Evolutionary conservation across 2,113 vertebrate species (phyloP).

Genomic region (Formicarius rufipectus): DNA sequence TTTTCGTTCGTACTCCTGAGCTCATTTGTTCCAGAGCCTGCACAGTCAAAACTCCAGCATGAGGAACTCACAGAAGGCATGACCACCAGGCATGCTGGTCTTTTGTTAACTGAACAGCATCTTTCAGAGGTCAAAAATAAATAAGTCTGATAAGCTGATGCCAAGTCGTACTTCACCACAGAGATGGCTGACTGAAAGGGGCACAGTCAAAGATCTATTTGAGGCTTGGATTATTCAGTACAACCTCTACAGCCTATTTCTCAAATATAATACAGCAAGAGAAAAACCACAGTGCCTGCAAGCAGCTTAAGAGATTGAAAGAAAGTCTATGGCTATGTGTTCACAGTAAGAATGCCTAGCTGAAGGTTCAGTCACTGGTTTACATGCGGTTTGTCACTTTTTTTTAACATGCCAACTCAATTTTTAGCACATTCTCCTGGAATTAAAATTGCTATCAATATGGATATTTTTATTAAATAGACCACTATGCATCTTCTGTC

Average conservation of each 20-base stretch:
- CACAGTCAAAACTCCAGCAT: not conserved
- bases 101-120: not conserved
- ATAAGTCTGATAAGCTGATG: not conserved
- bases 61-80: not conserved
- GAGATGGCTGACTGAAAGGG: not conserved
- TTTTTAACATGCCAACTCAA: not conserved
- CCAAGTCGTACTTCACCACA: not conserved
- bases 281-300: not conserved
- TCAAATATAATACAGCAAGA: not conserved
- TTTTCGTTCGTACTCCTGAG: not conserved
- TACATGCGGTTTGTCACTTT: not conserved
- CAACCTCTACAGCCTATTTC: not conserved
- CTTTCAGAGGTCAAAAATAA: constrained; percentile 1
- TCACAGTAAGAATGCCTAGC: not conserved
- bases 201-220: not conserved
- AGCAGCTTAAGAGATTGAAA: not conserved
- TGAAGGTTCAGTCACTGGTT: not conserved
- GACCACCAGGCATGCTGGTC: accelerated
- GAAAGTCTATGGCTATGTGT: not conserved
- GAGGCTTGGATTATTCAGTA: not conserved
- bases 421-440: not conserved
- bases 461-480: not conserved
- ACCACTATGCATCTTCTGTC: not conserved
- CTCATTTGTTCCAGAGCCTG: not conserved
- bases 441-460: not conserved